Percentiles rank a stretch among this genome's conserved stretches.
These are phyloP conservation scores for Poeciliopsis presidionis DNA, from an alignment of 2,797 vertebrate genomes.

Conservation along the genomic window DNA sequence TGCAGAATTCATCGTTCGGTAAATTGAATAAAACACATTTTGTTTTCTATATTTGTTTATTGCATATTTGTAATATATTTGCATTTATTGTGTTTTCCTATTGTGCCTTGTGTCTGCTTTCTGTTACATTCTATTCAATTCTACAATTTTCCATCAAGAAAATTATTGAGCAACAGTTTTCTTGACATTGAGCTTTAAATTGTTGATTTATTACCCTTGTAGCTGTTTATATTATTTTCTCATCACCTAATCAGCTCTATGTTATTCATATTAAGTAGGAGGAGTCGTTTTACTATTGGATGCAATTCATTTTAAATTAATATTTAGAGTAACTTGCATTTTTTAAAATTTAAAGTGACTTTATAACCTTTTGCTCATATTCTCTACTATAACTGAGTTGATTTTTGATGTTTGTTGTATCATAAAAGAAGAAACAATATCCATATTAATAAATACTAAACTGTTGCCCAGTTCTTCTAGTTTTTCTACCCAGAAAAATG, in stretches of 20 bases:
- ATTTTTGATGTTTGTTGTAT: background rate
- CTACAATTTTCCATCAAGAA: background rate
- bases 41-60: background rate
- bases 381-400: background rate
- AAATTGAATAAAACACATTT: background rate
- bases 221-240: background rate
- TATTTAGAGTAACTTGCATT: background rate
- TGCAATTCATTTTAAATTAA: background rate
- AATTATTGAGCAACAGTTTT: background rate
- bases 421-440: conserved; percentile 2
- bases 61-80: background rate
- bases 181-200: background rate
- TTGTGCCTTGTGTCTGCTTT: background rate
- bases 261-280: background rate
- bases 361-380: background rate
- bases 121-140: background rate
- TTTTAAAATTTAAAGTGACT: background rate
- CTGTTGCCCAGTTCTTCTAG: background rate
- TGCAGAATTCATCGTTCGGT: background rate
- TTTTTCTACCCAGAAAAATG: conserved; percentile 15
- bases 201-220: background rate
- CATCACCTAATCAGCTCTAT: background rate
- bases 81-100: background rate
- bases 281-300: background rate
- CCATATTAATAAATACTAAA: conserved; percentile 7